Conservation (phyloP, 1,140 invertebrate species). For the Atta cephalotes region DNA sequence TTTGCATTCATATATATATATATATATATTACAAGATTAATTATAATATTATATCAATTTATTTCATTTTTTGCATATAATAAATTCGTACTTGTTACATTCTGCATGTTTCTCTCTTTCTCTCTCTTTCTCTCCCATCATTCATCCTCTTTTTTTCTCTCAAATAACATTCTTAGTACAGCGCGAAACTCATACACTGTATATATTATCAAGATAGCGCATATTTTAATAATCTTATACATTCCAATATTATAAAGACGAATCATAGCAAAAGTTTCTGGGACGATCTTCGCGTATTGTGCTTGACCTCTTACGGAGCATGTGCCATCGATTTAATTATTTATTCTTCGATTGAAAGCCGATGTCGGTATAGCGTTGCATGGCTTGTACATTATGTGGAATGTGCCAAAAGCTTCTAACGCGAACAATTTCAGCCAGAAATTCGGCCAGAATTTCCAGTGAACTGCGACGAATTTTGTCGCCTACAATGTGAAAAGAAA, state of each 20-base stretch:
- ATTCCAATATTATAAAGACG: conserved; percentile 20
- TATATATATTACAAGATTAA: background rate
- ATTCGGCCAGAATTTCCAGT: conserved; percentile 32
- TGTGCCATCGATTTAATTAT: conserved; percentile 42
- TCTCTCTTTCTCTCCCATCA: conserved; percentile 24
- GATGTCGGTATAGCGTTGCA: conserved; percentile 14
- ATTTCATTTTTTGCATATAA: conserved; percentile 37
- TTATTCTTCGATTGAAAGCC: conserved; percentile 7
- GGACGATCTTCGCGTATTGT: conserved; percentile 82
- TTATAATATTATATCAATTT: background rate
- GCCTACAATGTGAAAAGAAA: background rate
- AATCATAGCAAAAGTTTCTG: conserved; percentile 75
- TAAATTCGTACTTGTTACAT: conserved; percentile 56
- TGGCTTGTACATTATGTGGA: conserved; percentile 44
- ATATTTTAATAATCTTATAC: conserved; percentile 29
- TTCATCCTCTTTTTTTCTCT: conserved; percentile 1
- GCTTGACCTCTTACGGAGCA: conserved; percentile 70
- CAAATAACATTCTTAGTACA: conserved; percentile 50
- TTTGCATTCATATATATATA: background rate
- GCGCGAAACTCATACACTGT: conserved; percentile 61
- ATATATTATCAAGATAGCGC: conserved; percentile 48
- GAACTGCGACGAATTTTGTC: background rate
- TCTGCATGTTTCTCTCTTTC: conserved; percentile 64
- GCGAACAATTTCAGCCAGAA: background rate
- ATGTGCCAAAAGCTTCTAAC: conserved; percentile 8